Evolutionary conservation across 1,140 invertebrate species (phyloP).

Genomic region (Meloidogyne chitwoodi): DNA sequence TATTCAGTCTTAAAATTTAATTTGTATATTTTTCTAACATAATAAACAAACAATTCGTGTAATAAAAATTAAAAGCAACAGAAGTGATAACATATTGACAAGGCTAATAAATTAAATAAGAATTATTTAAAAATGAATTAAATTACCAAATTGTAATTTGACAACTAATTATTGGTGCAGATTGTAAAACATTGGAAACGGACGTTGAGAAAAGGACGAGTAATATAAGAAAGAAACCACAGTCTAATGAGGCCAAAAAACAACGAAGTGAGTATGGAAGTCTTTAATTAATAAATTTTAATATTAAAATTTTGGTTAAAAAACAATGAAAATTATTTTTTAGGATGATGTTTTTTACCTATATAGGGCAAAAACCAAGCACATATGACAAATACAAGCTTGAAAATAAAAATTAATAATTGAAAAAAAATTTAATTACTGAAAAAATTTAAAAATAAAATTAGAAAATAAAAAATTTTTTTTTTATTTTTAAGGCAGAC

Average conservation of each 20-base stretch:
- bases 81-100: conserved; percentile 49
- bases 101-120: conserved; percentile 35
- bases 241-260: conserved; percentile 45
- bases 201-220: conserved; percentile 45
- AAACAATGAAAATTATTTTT: too few species aligned
- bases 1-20: conserved; percentile 52
- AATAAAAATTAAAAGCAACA: conserved; percentile 54
- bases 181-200: conserved; percentile 40
- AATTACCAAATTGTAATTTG: conserved; percentile 46
- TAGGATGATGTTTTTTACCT: too few species aligned
- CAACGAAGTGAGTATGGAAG: conserved; percentile 53
- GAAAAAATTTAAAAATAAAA: not conserved
- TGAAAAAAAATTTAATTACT: not conserved
- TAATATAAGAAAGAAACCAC: conserved; percentile 38
- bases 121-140: not conserved
- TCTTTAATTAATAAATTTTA: not conserved
- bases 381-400: conserved; percentile 55
- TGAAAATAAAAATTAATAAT: not conserved
- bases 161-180: conserved; percentile 41
- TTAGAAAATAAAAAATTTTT: too few species aligned
- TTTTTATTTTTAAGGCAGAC: conserved; percentile 22
- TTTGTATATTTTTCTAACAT: not conserved
- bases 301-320: too few species aligned
- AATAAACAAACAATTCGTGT: conserved; percentile 57
- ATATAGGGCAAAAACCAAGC: conserved; percentile 52